phyloP scores from a whole-genome alignment of 2,113 vertebrate genomes.

The Eolophus roseicapilla region DNA sequence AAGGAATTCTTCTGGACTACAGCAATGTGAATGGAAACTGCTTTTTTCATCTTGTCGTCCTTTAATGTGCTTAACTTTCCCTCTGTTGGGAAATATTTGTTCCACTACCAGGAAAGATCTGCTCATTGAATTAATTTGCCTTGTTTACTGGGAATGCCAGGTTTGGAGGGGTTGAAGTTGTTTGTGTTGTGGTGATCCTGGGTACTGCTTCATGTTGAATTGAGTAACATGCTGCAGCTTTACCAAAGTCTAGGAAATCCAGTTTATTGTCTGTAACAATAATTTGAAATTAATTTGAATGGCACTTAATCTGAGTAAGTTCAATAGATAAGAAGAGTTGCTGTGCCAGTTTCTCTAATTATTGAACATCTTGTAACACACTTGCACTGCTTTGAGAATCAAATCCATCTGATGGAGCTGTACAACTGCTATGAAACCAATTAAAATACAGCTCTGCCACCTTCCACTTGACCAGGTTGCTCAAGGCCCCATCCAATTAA shows the following conservation, averaged over 20 bases:
- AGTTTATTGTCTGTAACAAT: background rate
- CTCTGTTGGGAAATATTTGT: background rate
- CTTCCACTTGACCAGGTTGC: background rate
- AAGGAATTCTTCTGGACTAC: background rate
- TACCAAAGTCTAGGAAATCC: background rate
- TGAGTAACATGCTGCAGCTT: background rate
- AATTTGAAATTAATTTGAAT: background rate
- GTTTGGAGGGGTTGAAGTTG: background rate
- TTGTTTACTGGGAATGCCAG: background rate
- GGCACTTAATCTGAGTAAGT: background rate
- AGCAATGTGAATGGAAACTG: rapidly evolving
- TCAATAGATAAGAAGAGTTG: too few species aligned
- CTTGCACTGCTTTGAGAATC: background rate
- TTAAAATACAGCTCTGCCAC: background rate
- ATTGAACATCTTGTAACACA: background rate
- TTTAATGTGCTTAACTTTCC: background rate
- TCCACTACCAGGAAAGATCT: background rate
- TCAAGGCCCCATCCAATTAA: background rate
- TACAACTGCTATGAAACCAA: background rate
- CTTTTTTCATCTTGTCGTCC: background rate
- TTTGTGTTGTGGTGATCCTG: background rate
- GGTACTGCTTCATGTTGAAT: background rate
- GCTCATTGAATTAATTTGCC: background rate
- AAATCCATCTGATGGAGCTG: background rate
- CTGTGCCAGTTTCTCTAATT: background rate